Base-by-base conservation (phyloP, 2,888 invertebrate species). In the Leptopilina drosophilae region DNA sequence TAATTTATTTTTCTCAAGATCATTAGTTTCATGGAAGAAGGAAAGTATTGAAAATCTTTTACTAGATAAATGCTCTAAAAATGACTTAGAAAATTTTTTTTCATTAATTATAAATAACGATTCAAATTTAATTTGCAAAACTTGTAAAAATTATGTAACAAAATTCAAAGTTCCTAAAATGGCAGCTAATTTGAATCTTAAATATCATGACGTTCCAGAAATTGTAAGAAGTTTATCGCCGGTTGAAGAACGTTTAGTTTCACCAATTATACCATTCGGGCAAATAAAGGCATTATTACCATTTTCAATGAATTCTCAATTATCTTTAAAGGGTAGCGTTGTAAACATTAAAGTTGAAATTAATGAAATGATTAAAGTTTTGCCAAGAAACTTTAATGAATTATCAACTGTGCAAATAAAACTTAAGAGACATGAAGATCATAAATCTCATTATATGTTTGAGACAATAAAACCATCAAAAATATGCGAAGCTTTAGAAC, bases 191-290 rank as follows among this genome's bases (percentile, higher is more conserved):
- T 67, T 53, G 26, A 83, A 82, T 77, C 82, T 85, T 59, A 80
- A 82, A 79, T 85, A 83, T 80, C 80, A 78, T 4, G 33, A 69
- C n/a, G 77, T 88, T 49, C 87, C 85, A 26, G 81, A 85, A 9
- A 79, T 81, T 65, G 6, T 89, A 56, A 78, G 80, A 81, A 77
- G 66, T 46, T 82, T 88, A 79, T 82, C 84, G 9, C 73, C 78
- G 26, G 79, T 90, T 6, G 90, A 91, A 86, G 89, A 91, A 84
- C 78, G 91, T 75, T 82, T 91, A 82, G 85, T 90, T 14, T 82
- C 90, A 8, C 88, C 89, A 12, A 85, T 87, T 53, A 82, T 91
- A 53, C 86, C 88, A 62, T 91, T 91, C 76, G 90, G 90, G 89
- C 88, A 89, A 82, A 88, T 91, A 56, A 80, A 86, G 80, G 82